Base-by-base conservation (phyloP, 2,888 invertebrate genomes). In the Prosapia bicincta region DNA sequence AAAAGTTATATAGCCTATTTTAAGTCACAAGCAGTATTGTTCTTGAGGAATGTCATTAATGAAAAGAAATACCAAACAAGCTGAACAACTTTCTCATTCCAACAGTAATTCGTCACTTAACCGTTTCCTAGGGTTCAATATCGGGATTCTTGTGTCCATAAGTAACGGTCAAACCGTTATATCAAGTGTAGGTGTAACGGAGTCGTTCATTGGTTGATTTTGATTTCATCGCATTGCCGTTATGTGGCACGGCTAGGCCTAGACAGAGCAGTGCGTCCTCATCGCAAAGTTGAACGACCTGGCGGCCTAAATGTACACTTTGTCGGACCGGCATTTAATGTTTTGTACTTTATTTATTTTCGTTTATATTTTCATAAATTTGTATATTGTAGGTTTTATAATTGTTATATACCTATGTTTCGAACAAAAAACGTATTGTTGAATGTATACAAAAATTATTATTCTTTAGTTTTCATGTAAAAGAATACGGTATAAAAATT, bases 231-330 rank as follows among this genome's bases (percentile, higher is more conserved):
- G 25, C 26, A 66, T 28, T 66, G 26, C 66, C 75, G 73, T 69
- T 73, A 73, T 26, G 69, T 54, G 68, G 66, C 26, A 38, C 70
- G 30, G 54, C 54, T 26, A 73, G 73, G 69, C 69, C 28, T 68
- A 65, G 76, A 32, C 72, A 30, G 72, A 69, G 38, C 72, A 26
- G 72, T 72, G 71, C 71, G 66, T 71, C 71, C 71, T 72, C 68
- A 68, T 24, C 66, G n/a, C 66, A 10, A n/a, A 68, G 76, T 67
- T 76, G 72, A 72, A 30, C 20, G 72, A 76, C 67, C 76, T 69
- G 54, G 24, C 71, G 76, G 71, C 76, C 76, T 76, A 71, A 68
- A 71, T 76, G 68, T 38, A 68, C 32, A 69, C 28, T 38, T 38
- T 0, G 15, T 7, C 43, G 65, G 72, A 20, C 13, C 13, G n/a